Conservation (phyloP, 2,888 invertebrate genomes). For the Xanthia togata region DNA sequence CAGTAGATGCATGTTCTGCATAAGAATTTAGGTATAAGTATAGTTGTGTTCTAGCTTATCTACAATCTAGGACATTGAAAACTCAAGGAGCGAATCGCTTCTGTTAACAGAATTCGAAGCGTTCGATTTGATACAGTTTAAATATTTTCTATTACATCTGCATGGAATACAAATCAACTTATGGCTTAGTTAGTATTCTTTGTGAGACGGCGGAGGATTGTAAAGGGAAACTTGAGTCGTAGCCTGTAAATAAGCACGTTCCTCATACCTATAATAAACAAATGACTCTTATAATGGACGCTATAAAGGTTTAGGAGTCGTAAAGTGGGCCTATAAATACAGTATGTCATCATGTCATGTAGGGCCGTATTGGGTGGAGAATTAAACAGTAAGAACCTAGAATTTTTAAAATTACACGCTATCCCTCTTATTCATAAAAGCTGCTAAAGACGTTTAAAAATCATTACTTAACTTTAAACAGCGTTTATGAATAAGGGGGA, state of each 20-base stretch:
- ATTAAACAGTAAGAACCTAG: neutral
- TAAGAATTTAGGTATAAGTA: slow-evolving; percentile 13
- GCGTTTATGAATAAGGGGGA: too few species aligned
- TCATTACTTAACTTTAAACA: too few species aligned
- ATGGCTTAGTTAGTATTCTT: slow-evolving; percentile 43
- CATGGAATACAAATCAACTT: slow-evolving; percentile 31
- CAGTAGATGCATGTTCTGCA: slow-evolving; percentile 13
- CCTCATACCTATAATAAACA: slow-evolving; percentile 12
- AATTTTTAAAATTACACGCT: neutral
- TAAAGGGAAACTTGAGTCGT: slow-evolving; percentile 34
- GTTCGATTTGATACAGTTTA: slow-evolving; percentile 48
- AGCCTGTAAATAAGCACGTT: slow-evolving; percentile 33
- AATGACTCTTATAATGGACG: slow-evolving; percentile 36
- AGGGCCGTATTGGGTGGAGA: neutral
- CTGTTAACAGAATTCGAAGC: slow-evolving; percentile 32
- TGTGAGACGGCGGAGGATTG: neutral
- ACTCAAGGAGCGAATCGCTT: slow-evolving; percentile 10
- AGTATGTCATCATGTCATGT: slow-evolving; percentile 11
- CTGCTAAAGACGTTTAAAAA: too few species aligned
- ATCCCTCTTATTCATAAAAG: too few species aligned
- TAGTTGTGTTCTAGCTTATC: slow-evolving; percentile 19
- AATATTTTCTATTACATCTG: slow-evolving; percentile 40
- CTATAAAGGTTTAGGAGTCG: slow-evolving; percentile 21
- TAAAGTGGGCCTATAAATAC: slow-evolving; percentile 27
- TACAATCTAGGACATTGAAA: slow-evolving; percentile 43